Evolutionary conservation across 2,113 vertebrate genomes (phyloP).

Genomic region (Campylomormyrus numenius): DNA sequence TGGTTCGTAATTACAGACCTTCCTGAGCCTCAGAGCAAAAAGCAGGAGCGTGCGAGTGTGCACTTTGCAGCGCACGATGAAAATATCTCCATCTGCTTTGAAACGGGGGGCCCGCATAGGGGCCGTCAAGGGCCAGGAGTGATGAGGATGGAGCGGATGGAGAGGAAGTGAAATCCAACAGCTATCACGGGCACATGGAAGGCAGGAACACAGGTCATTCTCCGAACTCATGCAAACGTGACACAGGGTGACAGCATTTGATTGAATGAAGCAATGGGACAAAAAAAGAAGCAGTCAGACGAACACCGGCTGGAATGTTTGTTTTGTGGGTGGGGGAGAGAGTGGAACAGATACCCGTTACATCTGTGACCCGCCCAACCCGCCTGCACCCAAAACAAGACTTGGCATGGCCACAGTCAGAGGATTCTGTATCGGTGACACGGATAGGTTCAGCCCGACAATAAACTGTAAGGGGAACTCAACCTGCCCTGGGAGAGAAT

Average conservation of each 20-base stretch:
- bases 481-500: neutral
- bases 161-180: neutral
- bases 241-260: neutral
- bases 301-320: neutral
- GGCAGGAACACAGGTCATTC: neutral
- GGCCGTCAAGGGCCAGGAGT: too few species aligned
- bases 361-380: neutral
- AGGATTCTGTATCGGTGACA: neutral
- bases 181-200: neutral
- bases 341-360: neutral
- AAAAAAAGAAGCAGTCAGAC: neutral
- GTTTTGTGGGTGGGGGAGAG: neutral
- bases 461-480: neutral
- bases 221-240: neutral
- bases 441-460: neutral
- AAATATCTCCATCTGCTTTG: neutral
- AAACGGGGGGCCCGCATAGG: neutral
- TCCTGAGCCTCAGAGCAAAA: neutral
- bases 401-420: neutral
- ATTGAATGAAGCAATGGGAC: neutral
- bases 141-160: neutral
- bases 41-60: neutral
- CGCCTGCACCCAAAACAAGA: neutral
- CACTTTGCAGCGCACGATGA: neutral
- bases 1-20: neutral